These are phyloP conservation scores for Nettapus auritus DNA, from an alignment of 2,113 vertebrate genomes.

Conservation along the genomic window DNA sequence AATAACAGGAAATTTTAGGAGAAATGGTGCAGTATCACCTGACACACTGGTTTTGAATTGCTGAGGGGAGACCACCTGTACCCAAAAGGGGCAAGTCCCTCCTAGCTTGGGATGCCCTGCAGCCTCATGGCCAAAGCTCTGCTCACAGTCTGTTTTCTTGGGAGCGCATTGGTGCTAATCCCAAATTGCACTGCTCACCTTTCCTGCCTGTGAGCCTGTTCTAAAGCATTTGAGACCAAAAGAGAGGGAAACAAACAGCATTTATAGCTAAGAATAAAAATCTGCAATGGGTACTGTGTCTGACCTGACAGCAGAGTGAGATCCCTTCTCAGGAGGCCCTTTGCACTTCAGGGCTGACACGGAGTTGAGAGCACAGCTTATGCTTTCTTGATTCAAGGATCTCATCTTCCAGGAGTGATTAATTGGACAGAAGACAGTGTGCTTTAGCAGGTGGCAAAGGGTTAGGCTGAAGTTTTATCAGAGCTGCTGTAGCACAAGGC, in stretches of 20 bases:
- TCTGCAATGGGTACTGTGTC: conserved; percentile 2
- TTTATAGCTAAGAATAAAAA: conserved; percentile 45
- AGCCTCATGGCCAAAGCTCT: neutral
- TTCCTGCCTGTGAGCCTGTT: neutral
- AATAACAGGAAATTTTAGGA: neutral
- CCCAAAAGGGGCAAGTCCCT: neutral
- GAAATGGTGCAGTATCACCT: neutral
- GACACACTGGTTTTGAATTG: neutral
- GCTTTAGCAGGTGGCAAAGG: conserved; percentile 49
- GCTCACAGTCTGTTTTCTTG: neutral
- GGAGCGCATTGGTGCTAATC: neutral
- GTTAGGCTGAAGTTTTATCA: conserved; percentile 44
- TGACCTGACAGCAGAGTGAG: conserved; percentile 31
- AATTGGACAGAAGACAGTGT: conserved; percentile 58
- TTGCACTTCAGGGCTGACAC: conserved; percentile 44
- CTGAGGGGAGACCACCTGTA: neutral
- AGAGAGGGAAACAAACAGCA: conserved; percentile 20
- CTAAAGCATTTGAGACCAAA: neutral
- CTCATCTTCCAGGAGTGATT: conserved; percentile 47
- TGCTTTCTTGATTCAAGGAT: conserved; percentile 39
- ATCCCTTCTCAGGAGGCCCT: conserved; percentile 5
- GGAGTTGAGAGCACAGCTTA: conserved; percentile 5
- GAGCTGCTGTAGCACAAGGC: neutral
- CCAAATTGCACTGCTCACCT: neutral
- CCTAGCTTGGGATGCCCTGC: neutral